These are phyloP conservation scores for Eulemur macaco DNA, from an alignment of 2,113 vertebrate species.

Conservation along the genomic window DNA sequence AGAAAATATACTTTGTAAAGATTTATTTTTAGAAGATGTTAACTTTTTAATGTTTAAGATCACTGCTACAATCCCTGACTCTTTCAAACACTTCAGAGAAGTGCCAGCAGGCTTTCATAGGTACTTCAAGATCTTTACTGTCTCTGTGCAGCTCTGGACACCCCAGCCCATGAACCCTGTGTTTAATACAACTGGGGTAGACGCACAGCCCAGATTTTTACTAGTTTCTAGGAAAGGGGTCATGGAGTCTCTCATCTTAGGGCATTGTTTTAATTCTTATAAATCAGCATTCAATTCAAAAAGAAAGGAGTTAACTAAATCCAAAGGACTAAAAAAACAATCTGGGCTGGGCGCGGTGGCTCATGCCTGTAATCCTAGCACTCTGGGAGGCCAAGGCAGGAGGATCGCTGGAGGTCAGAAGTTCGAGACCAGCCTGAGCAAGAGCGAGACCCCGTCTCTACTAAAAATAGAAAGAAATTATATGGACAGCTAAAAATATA, in stretches of 20 bases:
- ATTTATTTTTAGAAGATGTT: background rate
- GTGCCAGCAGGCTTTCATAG: background rate
- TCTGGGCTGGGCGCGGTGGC: too few relatives aligned
- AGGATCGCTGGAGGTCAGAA: too few relatives aligned
- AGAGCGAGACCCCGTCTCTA: too few relatives aligned
- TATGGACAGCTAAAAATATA: too few relatives aligned
- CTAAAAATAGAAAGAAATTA: too few relatives aligned
- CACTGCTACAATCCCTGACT: background rate
- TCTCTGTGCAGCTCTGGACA: background rate
- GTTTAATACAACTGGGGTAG: background rate
- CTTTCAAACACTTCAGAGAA: background rate
- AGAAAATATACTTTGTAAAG: background rate
- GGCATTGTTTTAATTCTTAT: constrained; percentile 23
- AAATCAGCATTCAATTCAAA: constrained; percentile 14
- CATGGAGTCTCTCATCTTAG: background rate
- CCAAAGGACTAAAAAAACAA: background rate
- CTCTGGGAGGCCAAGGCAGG: too few relatives aligned
- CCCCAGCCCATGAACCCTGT: background rate
- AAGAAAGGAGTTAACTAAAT: background rate
- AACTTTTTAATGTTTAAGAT: background rate
- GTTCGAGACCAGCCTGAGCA: too few relatives aligned
- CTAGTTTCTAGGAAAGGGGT: background rate
- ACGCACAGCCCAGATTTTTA: background rate
- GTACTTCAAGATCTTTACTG: background rate
- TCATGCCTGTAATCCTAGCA: too few relatives aligned